phyloP scores from a whole-genome alignment of 2,113 vertebrate species.

The Phylloscopus trochiloides region DNA sequence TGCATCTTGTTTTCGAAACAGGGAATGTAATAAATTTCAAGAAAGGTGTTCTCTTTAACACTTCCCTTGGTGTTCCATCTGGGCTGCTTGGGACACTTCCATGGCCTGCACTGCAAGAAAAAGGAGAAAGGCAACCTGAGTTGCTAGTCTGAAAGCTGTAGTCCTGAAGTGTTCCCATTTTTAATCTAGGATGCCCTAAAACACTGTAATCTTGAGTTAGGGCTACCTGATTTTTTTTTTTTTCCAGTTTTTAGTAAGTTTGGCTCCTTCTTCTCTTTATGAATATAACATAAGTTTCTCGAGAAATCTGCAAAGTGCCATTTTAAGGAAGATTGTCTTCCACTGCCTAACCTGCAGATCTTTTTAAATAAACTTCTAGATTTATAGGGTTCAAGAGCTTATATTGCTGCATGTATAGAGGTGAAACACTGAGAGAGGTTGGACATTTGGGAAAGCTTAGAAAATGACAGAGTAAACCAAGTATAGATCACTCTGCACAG shows the following conservation, averaged over 20 bases:
- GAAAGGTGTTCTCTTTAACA: slow-evolving; percentile 42
- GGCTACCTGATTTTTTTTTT: background rate
- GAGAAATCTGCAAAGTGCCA: background rate
- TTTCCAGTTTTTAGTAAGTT: background rate
- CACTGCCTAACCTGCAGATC: background rate
- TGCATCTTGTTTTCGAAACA: slow-evolving; percentile 21
- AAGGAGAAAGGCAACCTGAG: background rate
- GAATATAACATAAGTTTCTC: background rate
- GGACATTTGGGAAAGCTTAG: background rate
- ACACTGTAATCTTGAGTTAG: background rate
- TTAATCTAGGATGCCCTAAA: background rate
- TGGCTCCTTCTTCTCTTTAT: background rate
- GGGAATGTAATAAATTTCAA: background rate
- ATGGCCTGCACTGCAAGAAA: background rate
- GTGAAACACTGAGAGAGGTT: background rate
- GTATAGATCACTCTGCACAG: background rate
- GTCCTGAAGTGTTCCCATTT: background rate
- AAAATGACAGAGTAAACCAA: background rate
- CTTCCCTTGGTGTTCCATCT: slow-evolving; percentile 34
- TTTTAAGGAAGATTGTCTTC: background rate
- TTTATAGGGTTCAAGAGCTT: background rate
- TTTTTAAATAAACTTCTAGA: background rate
- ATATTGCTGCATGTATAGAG: background rate
- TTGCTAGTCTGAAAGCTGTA: background rate
- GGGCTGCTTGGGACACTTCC: background rate